Conservation (phyloP, 2,888 invertebrate genomes). For the Ypsolopha scabrella region DNA sequence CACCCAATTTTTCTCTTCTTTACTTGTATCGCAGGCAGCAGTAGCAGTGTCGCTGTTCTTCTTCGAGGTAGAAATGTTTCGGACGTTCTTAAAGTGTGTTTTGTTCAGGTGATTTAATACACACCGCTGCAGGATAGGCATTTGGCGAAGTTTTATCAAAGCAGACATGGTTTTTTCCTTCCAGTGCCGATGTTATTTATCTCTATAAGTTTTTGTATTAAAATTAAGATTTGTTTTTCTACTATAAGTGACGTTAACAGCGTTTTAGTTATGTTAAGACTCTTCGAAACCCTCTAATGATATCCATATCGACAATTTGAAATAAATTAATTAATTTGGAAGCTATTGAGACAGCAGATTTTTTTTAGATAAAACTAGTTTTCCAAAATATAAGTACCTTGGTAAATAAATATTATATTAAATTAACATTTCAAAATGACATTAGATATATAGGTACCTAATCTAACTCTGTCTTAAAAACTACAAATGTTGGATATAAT, state of each 20-base stretch:
- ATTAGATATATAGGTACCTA: too few relatives aligned
- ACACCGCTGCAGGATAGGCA: constrained; percentile 44
- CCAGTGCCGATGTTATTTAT: constrained; percentile 8
- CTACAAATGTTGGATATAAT: too few relatives aligned
- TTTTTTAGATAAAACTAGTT: too few relatives aligned
- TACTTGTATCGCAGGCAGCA: constrained; percentile 23
- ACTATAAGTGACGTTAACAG: neutral
- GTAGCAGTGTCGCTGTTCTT: constrained; percentile 75
- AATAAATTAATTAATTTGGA: too few relatives aligned
- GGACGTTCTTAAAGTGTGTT: constrained; percentile 23
- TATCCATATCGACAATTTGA: too few relatives aligned
- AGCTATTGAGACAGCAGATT: too few relatives aligned
- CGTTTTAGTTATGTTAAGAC: too few relatives aligned
- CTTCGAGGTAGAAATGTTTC: constrained; percentile 66
- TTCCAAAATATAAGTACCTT: too few relatives aligned
- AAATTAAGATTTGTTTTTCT: constrained; percentile 9
- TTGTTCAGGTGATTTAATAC: constrained; percentile 45
- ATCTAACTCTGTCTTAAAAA: too few relatives aligned
- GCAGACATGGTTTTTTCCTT: constrained; percentile 32
- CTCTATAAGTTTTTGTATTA: constrained; percentile 15
- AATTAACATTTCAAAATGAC: too few relatives aligned
- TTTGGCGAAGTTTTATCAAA: constrained; percentile 46
- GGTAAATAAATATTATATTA: too few relatives aligned
- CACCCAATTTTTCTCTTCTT: constrained; percentile 79
- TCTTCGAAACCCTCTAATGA: too few relatives aligned